Evolutionary conservation across 2,113 vertebrate genomes (phyloP).

Genomic region (Marmota monax): DNA sequence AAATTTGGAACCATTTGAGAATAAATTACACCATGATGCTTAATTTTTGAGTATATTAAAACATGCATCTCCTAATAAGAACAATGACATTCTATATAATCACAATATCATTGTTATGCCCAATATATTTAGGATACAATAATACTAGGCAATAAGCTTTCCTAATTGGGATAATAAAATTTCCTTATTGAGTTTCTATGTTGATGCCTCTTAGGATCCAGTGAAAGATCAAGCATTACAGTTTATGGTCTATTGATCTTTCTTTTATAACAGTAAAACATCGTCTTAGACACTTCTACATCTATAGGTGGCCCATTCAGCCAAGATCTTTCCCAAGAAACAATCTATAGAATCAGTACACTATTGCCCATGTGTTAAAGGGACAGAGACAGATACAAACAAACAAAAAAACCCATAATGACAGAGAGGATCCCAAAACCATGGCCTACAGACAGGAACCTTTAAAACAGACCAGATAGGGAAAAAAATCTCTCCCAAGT

Average conservation of each 20-base stretch:
- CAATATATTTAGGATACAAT: conserved; percentile 37
- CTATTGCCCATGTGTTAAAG: too few species aligned
- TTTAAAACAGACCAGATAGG: too few species aligned
- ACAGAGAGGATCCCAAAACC: too few species aligned
- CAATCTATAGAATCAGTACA: too few species aligned
- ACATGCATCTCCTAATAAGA: background rate
- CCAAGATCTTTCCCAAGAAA: too few species aligned
- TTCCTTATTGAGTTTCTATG: background rate
- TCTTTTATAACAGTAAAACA: background rate
- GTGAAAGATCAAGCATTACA: background rate
- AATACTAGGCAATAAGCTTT: conserved; percentile 16
- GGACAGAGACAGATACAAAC: too few species aligned
- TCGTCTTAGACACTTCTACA: too few species aligned
- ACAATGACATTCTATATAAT: background rate
- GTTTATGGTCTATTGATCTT: conserved; percentile 31
- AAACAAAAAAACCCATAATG: too few species aligned
- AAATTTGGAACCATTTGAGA: conserved; percentile 2
- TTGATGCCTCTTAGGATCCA: background rate
- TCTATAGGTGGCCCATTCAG: too few species aligned
- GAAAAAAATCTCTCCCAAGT: too few species aligned
- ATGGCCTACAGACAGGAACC: too few species aligned
- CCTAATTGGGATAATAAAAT: conserved; percentile 4
- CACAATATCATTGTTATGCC: background rate
- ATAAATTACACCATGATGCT: background rate
- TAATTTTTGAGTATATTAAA: background rate